Evolutionary conservation across 2,113 vertebrate genomes (phyloP), one percentile per base, ranked within the genome.

Genomic region (Peromyscus maniculatus): DNA sequence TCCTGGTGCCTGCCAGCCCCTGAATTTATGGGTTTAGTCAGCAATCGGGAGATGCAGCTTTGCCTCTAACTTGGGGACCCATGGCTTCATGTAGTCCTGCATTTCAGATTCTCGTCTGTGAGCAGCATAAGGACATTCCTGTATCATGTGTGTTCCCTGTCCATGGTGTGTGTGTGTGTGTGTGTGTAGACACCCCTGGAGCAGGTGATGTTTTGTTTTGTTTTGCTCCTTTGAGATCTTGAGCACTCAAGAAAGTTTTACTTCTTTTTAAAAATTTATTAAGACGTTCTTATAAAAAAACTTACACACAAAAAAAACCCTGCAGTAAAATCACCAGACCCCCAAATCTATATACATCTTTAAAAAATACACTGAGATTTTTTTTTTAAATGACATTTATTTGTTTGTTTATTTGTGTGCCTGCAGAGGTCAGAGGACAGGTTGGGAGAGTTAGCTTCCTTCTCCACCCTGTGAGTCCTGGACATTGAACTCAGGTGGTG

Each of bases 21-120:
- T 4, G 17, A 90, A 84, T 84, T 83, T 91, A 78, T 59, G 91
- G 84, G 33, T 39, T 97, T 96, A 95, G 95, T 90, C 67, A 93
- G 93, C n/a, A 84, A 78, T 94, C 49, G 91, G 84, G 82, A 94
- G 87, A 71, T 69, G 79, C 46, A 72, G 62, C 22, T 89, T 90
- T 92, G 95, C 55, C 36, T 28, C 64, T 93, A 67, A 67, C 43
- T 43, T 62, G 52, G 21, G 5, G 33, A 77, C 5, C 83, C 39
- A 33, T 43, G 72, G 52, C 64, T 96, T 95, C 75, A n/a, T 43
- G 52, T 79, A 78, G 64, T 62, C 64, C n/a, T 67, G 93, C 33
- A 31, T 79, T 96, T 94, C 62, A 84, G 94, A 92, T 77, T 87
- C 9, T 67, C 74, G 80, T 84, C 87, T 36, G 55, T 91, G 57